Base-by-base conservation (phyloP, 1,140 invertebrate genomes). In the Mycetomoellerius zeteki region DNA sequence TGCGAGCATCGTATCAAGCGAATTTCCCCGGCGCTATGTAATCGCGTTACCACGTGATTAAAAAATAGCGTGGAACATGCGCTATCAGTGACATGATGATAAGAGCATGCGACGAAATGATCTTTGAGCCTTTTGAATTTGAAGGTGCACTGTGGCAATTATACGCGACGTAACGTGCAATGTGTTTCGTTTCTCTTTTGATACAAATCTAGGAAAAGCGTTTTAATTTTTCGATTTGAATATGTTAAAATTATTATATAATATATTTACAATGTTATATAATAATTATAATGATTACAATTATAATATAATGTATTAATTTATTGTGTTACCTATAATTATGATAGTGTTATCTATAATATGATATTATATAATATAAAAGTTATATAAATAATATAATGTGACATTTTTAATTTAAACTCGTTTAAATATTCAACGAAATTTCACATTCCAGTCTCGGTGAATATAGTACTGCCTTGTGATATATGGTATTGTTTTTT, bases 61-160 rank as follows among this genome's bases (percentile, higher is more conserved):
- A 77, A 77, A 60, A 65, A 56, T 80, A 21, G 47, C 19, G 3
- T 67, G 16, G 1, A 88, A 30, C 47, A 33, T 24, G 27, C 67
- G 21, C 16, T 64, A 89, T 73, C 69, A 12, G 21, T 33, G 50
- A 43, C 8, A 73, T 21, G 47, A 67, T 86, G 47, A 73, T 88
- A 80, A 87, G 52, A 72, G 8, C 16, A n/a, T 16, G 30, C 62
- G 33, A 58, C 47, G 27, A n/a, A 71, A 62, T 7, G 81, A 85
- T 58, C 37, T 86, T 86, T 86, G 54, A 69, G 52, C 19, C 14
- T 19, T 24, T 81, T n/a, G 52, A 86, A 81, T 86, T 64, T 43
- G 65, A 87, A 86, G 58, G 47, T 64, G 30, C 60, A 78, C 3
- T 37, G 21, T 21, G 37, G 2, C 21, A 7, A 14, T 43, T 43